A percentile compares a stretch with the other conserved stretches of the same genome.
Conservation (phyloP, 1,140 invertebrate genomes). For the Drosophila seguyi region DNA sequence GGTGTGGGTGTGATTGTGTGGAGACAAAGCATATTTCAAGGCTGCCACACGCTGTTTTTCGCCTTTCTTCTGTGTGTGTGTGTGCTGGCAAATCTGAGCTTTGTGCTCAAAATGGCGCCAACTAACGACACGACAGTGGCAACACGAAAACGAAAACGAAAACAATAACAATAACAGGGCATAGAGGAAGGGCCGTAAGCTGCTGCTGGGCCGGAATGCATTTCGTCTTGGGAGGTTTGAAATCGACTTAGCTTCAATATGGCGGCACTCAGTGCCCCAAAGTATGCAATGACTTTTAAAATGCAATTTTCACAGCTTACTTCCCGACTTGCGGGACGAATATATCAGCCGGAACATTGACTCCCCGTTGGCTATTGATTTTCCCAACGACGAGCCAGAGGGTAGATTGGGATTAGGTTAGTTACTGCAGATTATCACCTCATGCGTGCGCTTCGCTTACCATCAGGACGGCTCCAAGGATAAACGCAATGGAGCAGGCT, state of each 20-base stretch:
- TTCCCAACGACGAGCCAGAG: slow-evolving; percentile 39
- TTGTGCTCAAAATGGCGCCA: slow-evolving; percentile 66
- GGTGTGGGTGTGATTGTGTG: slow-evolving; percentile 10
- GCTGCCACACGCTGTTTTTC: slow-evolving; percentile 52
- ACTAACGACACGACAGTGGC: slow-evolving; percentile 61
- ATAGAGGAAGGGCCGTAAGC: slow-evolving; percentile 24
- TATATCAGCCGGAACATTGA: slow-evolving; percentile 62
- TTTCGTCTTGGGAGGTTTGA: background rate
- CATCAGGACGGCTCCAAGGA: background rate
- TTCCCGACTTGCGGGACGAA: slow-evolving; percentile 7
- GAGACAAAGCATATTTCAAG: slow-evolving; percentile 70
- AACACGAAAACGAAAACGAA: slow-evolving; percentile 19
- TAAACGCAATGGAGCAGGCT: slow-evolving; percentile 34
- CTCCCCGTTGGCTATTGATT: slow-evolving; percentile 63
- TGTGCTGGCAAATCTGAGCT: slow-evolving; percentile 67
- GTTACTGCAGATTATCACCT: slow-evolving; percentile 48
- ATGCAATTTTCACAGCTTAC: slow-evolving; percentile 34
- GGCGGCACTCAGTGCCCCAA: slow-evolving; percentile 26
- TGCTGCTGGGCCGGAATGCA: slow-evolving; percentile 34
- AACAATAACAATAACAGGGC: slow-evolving; percentile 36
- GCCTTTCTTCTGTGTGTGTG: background rate
- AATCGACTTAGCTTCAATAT: slow-evolving; percentile 23
- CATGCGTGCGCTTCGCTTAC: slow-evolving; percentile 60
- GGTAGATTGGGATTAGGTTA: slow-evolving; percentile 22
- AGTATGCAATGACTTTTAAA: slow-evolving; percentile 44